These are phyloP conservation scores for Dryoscopus gambensis DNA, from an alignment of 2,113 vertebrate species.

Conservation along the genomic window DNA sequence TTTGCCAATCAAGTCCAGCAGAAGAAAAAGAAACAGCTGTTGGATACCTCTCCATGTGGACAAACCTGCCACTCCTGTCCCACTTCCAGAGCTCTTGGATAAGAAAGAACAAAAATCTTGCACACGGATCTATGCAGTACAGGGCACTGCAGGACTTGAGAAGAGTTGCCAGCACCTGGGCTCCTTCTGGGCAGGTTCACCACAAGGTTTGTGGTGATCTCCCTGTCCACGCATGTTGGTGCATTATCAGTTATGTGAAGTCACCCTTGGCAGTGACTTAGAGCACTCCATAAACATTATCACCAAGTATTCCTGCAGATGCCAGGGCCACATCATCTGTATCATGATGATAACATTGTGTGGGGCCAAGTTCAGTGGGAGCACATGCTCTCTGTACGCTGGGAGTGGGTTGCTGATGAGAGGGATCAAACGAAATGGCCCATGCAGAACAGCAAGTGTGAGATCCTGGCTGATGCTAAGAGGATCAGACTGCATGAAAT, in stretches of 20 bases:
- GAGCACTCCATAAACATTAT: background rate
- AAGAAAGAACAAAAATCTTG: background rate
- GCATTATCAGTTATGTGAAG: accelerated
- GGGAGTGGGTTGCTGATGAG: background rate
- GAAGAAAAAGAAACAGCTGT: background rate
- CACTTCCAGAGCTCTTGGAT: background rate
- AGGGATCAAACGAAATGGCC: background rate
- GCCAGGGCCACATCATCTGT: background rate
- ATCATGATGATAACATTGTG: background rate
- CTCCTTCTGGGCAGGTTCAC: background rate
- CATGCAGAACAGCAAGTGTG: background rate
- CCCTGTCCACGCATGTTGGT: background rate
- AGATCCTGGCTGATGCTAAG: background rate
- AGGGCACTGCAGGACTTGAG: background rate
- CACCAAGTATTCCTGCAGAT: background rate
- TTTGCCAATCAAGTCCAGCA: background rate
- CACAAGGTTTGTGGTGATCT: background rate
- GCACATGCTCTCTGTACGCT: background rate
- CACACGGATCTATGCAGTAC: background rate
- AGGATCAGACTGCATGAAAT: background rate
- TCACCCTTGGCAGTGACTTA: background rate
- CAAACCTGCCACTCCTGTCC: background rate
- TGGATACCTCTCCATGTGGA: background rate
- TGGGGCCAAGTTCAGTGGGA: background rate
- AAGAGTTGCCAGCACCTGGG: background rate